Percentiles rank a stretch among this genome's conserved stretches.
Conservation (phyloP, 1,140 invertebrate species). For the Cylas formicarius region DNA sequence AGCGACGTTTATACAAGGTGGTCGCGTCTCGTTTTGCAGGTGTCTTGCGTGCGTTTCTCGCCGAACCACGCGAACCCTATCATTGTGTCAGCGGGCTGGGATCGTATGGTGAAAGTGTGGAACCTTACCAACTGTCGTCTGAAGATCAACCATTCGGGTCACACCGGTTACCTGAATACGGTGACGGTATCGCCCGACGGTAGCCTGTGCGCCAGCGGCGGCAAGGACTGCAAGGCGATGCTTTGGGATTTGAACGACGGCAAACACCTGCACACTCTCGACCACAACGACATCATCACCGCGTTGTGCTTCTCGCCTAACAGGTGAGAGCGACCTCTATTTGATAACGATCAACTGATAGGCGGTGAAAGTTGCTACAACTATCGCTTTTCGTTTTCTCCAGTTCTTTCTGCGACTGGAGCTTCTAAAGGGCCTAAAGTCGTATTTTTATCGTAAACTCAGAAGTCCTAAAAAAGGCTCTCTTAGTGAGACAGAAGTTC, state of each 20-base stretch:
- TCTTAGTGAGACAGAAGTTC: too few relatives aligned
- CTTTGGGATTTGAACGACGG: constrained; percentile 99
- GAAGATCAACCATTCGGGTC: constrained; percentile 97
- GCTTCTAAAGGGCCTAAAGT: too few relatives aligned
- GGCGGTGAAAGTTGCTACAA: too few relatives aligned
- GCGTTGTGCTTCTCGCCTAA: constrained; percentile 98
- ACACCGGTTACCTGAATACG: constrained; percentile 95
- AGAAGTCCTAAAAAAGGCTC: too few relatives aligned
- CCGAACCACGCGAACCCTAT: constrained; percentile 97
- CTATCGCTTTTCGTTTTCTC: too few relatives aligned
- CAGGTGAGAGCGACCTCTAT: constrained; percentile 39
- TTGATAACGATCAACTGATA: not conserved
- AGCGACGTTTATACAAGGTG: too few relatives aligned
- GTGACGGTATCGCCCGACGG: constrained; percentile 99
- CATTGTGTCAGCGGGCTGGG: constrained; percentile 99
- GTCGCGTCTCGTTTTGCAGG: constrained; percentile 21
- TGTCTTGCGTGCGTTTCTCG: constrained; percentile 95
- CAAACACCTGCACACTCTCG: constrained; percentile 97
- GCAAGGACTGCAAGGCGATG: constrained; percentile 99
- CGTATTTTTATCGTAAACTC: too few relatives aligned
- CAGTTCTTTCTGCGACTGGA: too few relatives aligned
- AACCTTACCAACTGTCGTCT: constrained; percentile 98
- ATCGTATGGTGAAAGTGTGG: constrained; percentile 98
- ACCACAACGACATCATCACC: constrained; percentile 98
- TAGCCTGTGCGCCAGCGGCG: constrained; percentile 97